phyloP scores from a whole-genome alignment of 2,113 vertebrate species.

The Calypte anna region DNA sequence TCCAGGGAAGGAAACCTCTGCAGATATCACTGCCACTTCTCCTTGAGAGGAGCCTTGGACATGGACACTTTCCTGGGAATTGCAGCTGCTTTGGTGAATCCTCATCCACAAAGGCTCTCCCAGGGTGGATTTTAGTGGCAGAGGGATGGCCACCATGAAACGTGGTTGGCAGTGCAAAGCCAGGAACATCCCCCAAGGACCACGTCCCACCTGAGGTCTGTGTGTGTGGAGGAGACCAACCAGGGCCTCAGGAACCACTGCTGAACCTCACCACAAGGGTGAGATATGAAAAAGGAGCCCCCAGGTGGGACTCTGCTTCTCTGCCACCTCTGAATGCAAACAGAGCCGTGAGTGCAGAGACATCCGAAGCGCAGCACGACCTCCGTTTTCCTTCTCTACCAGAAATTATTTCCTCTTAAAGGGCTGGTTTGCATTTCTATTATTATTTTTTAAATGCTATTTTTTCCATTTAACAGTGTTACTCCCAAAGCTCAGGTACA shows the following conservation, averaged over 20 bases:
- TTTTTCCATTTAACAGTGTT: neutral
- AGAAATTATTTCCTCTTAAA: neutral
- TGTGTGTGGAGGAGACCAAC: rapidly evolving
- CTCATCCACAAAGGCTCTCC: neutral
- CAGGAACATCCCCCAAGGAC: neutral
- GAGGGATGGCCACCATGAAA: rapidly evolving
- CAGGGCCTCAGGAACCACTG: neutral
- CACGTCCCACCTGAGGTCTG: rapidly evolving
- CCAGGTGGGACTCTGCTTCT: neutral
- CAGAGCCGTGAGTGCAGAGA: neutral
- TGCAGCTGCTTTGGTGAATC: neutral
- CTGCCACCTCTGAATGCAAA: neutral
- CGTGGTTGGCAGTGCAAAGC: rapidly evolving
- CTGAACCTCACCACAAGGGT: neutral
- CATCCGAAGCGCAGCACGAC: neutral
- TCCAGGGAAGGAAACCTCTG: neutral
- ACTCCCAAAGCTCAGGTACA: neutral
- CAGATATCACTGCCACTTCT: neutral
- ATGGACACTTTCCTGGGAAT: neutral
- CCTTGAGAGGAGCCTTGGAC: neutral
- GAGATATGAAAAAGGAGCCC: neutral
- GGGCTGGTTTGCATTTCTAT: neutral
- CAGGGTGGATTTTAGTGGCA: neutral
- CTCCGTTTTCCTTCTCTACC: neutral
- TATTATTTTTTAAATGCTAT: neutral